These are phyloP conservation scores for Apotomis capreana DNA, from an alignment of 2,888 invertebrate species.

Conservation along the genomic window DNA sequence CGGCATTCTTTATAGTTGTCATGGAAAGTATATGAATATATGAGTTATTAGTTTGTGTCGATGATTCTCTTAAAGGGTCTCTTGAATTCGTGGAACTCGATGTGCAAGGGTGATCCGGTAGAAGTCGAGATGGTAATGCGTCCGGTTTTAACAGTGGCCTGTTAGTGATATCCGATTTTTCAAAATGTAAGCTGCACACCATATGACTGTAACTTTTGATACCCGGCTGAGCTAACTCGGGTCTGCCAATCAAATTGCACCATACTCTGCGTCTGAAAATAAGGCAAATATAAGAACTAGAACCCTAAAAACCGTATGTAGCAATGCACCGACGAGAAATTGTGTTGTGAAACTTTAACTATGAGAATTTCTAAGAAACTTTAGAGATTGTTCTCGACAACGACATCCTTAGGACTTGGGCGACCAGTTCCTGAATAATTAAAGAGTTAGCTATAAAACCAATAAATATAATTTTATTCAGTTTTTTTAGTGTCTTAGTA, in stretches of 20 bases:
- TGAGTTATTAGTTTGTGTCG: background rate
- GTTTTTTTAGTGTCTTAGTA: no score
- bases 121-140: background rate
- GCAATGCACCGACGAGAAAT: no score
- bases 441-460: no score
- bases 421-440: no score
- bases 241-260: constrained; percentile 1
- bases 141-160: background rate
- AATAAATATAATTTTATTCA: no score
- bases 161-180: background rate
- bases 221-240: background rate
- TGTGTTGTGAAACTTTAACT: background rate
- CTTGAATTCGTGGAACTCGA: no score
- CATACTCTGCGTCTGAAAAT: background rate
- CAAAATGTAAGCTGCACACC: background rate
- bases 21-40: background rate
- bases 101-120: background rate
- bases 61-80: background rate
- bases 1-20: background rate
- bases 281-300: background rate
- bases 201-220: background rate
- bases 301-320: background rate
- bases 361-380: background rate
- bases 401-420: no score
- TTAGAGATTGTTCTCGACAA: no score